phyloP scores from a whole-genome alignment of 1,140 invertebrate species.

The Drosophila virilis region DNA sequence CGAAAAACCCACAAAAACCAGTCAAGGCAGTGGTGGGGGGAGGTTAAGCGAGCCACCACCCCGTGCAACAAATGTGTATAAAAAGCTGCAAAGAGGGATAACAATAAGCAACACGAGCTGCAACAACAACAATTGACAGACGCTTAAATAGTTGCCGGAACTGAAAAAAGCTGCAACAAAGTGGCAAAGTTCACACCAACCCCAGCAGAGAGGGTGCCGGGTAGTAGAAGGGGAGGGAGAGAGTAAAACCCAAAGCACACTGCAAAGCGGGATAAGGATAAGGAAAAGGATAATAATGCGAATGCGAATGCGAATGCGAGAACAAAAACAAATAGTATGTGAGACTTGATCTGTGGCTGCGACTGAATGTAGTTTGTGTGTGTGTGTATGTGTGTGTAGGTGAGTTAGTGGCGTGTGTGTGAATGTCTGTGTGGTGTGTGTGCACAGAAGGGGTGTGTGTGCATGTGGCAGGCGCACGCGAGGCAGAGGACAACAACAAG shows the following conservation, averaged over 20 bases:
- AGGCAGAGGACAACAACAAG: conserved; percentile 37
- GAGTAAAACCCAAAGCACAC: conserved; percentile 17
- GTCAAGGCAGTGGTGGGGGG: not conserved
- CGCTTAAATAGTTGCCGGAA: conserved; percentile 33
- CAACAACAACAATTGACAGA: conserved; percentile 20
- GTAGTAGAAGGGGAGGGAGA: not conserved
- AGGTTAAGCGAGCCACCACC: conserved; percentile 46
- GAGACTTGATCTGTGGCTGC: conserved; percentile 56
- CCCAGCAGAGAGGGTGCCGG: conserved; percentile 2
- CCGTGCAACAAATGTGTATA: conserved; percentile 60
- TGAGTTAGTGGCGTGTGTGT: not conserved
- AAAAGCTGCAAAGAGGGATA: conserved; percentile 43
- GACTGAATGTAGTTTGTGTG: conserved; percentile 23
- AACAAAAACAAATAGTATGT: conserved; percentile 67
- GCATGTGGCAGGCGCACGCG: conserved; percentile 21
- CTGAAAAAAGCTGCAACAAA: conserved; percentile 57
- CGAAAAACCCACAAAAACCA: conserved; percentile 26
- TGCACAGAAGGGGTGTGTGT: not conserved
- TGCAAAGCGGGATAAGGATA: conserved; percentile 20
- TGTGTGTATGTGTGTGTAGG: conserved; percentile 16
- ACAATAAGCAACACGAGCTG: conserved; percentile 52
- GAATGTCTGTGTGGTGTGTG: too few relatives aligned
- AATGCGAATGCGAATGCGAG: conserved; percentile 30
- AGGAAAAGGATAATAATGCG: conserved; percentile 65
- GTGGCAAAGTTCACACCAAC: conserved; percentile 79